Evolutionary conservation across 64 coral and sea anemone species (phyloP).

Genomic region (Cladopsammia gracilis): DNA sequence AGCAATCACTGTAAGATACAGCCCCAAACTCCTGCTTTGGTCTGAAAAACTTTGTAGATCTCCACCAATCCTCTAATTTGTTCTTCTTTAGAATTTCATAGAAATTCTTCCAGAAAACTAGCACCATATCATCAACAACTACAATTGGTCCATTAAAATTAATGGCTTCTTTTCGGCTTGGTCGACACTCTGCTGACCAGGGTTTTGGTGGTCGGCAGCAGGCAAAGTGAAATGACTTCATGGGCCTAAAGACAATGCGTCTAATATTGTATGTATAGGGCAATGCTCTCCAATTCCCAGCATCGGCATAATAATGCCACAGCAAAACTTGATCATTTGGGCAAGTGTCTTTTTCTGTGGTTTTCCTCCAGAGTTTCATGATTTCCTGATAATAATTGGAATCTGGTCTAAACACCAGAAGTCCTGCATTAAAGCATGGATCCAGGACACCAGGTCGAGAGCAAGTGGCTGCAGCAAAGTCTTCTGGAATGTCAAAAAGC

Average conservation of each 20-base stretch:
- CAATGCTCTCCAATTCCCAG: slow-evolving; percentile 50
- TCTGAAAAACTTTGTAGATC: slow-evolving; percentile 67
- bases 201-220: slow-evolving; percentile 82
- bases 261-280: slow-evolving; percentile 83
- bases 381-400: slow-evolving; percentile 55
- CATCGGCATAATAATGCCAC: slow-evolving; percentile 86
- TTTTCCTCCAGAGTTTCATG: slow-evolving; percentile 72
- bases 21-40: slow-evolving; percentile 69
- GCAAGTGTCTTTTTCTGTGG: slow-evolving; percentile 64
- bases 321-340: slow-evolving; percentile 89
- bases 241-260: slow-evolving; percentile 78
- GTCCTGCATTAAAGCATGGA: slow-evolving; percentile 91
- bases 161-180: slow-evolving; percentile 70
- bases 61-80: slow-evolving; percentile 81
- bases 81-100: slow-evolving; percentile 66
- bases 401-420: slow-evolving; percentile 82
- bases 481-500: slow-evolving; percentile 73
- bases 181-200: slow-evolving; percentile 75
- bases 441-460: slow-evolving; percentile 80
- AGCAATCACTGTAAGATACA: slow-evolving; percentile 56
- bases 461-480: slow-evolving; percentile 86
- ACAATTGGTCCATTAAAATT: slow-evolving; percentile 68
- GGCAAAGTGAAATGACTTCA: slow-evolving; percentile 90
- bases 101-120: slow-evolving; percentile 85
- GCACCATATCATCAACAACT: slow-evolving; percentile 59